Evolutionary conservation across 2,888 invertebrate genomes (phyloP).

Genomic region (Cerastis leucographa): DNA sequence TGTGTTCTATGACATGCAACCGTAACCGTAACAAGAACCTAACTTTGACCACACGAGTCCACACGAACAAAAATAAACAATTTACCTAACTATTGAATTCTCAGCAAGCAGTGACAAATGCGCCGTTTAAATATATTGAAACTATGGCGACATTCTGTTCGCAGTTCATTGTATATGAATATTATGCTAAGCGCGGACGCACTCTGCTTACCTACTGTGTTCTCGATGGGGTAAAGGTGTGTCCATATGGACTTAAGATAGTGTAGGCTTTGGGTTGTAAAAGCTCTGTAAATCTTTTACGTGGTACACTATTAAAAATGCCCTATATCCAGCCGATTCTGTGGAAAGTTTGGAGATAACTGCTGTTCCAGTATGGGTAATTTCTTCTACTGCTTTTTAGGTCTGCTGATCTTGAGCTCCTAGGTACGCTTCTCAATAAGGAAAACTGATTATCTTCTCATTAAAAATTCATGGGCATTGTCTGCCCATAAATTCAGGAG

Average conservation of each 20-base stretch:
- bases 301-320: neutral
- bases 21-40: too few species aligned
- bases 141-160: constrained; percentile 46
- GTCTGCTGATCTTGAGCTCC: neutral
- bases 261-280: neutral
- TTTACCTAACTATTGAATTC: constrained; percentile 42
- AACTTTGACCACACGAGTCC: too few species aligned
- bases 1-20: too few species aligned
- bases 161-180: constrained; percentile 41
- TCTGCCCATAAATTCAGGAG: too few species aligned
- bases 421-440: neutral
- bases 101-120: constrained; percentile 13
- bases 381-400: neutral
- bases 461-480: too few species aligned
- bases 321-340: neutral
- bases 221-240: constrained; percentile 24
- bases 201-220: constrained; percentile 37
- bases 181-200: constrained; percentile 50
- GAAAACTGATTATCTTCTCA: neutral
- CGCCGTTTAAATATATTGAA: constrained; percentile 26
- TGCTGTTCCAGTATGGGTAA: neutral
- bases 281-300: neutral
- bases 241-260: neutral
- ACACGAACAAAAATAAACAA: constrained; percentile 51
- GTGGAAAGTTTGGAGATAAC: too few species aligned